These are phyloP conservation scores for Yponomeuta evonymella DNA, from an alignment of 2,888 invertebrate species.

Conservation along the genomic window DNA sequence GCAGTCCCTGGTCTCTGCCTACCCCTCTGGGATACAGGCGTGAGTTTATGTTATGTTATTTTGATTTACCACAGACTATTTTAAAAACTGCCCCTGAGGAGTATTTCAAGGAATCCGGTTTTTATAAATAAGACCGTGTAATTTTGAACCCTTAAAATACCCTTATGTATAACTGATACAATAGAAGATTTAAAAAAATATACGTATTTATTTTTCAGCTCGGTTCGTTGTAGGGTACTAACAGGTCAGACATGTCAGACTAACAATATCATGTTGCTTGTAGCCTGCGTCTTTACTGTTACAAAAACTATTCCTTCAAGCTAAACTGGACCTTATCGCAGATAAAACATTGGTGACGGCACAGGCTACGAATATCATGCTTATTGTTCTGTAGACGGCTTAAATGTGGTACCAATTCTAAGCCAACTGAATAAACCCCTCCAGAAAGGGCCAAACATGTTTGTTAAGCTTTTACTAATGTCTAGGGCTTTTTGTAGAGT, in stretches of 20 bases:
- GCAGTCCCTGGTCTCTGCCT: too few relatives aligned
- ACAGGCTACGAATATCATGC: constrained; percentile 51
- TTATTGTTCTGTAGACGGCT: constrained; percentile 46
- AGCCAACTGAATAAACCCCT: constrained; percentile 51
- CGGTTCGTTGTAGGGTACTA: constrained; percentile 52
- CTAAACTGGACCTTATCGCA: not conserved
- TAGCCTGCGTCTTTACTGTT: constrained; percentile 40
- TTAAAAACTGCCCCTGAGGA: not conserved
- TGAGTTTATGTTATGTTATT: too few relatives aligned
- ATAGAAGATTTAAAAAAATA: constrained; percentile 25
- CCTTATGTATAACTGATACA: constrained; percentile 17
- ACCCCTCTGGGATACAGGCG: too few relatives aligned
- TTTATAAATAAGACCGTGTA: not conserved
- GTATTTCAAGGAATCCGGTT: not conserved
- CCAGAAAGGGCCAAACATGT: constrained; percentile 38
- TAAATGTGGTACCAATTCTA: constrained; percentile 55
- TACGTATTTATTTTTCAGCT: constrained; percentile 64
- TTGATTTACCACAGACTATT: too few relatives aligned
- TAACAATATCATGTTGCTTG: constrained; percentile 50
- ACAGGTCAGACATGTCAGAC: constrained; percentile 58
- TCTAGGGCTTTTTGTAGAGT: constrained; percentile 9
- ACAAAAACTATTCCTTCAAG: not conserved
- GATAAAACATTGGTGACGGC: constrained; percentile 31
- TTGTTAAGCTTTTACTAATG: not conserved
- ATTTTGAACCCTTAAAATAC: too few relatives aligned